These are phyloP conservation scores for Pomatostomus ruficeps DNA, from an alignment of 2,113 vertebrate genomes.

Conservation along the genomic window DNA sequence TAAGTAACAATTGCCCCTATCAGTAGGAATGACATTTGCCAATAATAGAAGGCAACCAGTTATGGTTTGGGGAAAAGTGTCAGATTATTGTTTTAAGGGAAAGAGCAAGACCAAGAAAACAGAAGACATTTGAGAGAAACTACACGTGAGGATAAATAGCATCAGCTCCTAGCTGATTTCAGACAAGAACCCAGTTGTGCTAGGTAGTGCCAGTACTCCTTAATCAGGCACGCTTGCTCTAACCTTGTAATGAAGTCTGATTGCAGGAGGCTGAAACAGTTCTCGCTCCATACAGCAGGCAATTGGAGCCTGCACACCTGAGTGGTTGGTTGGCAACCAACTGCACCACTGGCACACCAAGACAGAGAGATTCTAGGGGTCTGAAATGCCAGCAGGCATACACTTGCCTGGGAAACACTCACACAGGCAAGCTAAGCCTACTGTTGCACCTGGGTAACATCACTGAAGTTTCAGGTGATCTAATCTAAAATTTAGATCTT, in stretches of 20 bases:
- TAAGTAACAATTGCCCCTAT: background rate
- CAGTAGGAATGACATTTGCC: background rate
- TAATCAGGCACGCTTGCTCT: background rate
- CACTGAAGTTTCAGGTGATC: background rate
- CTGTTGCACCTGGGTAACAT: background rate
- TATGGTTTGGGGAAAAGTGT: background rate
- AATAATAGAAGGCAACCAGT: background rate
- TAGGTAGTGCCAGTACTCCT: background rate
- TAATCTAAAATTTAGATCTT: background rate
- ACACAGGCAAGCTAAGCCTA: background rate
- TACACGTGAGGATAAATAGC: background rate
- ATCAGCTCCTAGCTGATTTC: background rate
- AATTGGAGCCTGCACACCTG: background rate
- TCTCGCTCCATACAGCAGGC: background rate
- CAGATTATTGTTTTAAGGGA: background rate
- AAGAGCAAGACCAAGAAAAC: background rate
- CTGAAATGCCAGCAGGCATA: background rate
- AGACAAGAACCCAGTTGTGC: background rate
- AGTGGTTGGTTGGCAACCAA: background rate
- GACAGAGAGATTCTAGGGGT: background rate
- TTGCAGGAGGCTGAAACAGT: background rate
- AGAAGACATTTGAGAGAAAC: background rate
- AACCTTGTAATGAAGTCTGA: background rate
- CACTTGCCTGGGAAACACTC: background rate
- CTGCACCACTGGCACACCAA: background rate